phyloP scores from a whole-genome alignment of 2,113 vertebrate genomes.

The Lampris megalopsis region DNA sequence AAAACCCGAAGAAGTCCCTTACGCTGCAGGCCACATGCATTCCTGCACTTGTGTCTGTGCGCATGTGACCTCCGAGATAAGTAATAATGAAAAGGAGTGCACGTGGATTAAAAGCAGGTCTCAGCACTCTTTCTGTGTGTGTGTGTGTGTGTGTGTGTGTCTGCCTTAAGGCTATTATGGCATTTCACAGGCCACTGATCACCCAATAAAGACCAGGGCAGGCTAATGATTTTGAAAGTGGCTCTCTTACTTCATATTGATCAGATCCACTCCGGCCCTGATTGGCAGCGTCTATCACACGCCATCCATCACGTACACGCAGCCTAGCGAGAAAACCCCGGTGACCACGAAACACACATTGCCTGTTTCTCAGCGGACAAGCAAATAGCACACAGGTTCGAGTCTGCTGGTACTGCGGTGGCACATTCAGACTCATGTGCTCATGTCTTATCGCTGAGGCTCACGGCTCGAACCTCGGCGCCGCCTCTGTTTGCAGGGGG shows the following conservation, averaged over 20 bases:
- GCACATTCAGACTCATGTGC: too few relatives aligned
- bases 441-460: too few relatives aligned
- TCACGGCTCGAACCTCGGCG: too few relatives aligned
- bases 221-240: constrained; percentile 56
- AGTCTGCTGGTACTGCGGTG: neutral
- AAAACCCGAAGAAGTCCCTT: too few relatives aligned
- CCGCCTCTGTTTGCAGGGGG: too few relatives aligned
- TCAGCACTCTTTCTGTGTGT: constrained; percentile 9
- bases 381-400: constrained; percentile 4
- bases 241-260: constrained; percentile 64
- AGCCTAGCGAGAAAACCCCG: constrained; percentile 21
- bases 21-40: constrained; percentile 9
- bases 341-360: constrained; percentile 20
- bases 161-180: constrained; percentile 43
- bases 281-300: constrained; percentile 57
- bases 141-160: neutral
- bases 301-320: constrained; percentile 5
- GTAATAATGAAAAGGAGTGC: constrained; percentile 39
- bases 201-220: constrained; percentile 57
- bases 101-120: constrained; percentile 24
- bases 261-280: constrained; percentile 53
- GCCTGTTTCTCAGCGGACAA: neutral
- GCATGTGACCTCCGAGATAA: constrained; percentile 40
- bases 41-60: constrained; percentile 15
- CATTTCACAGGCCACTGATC: constrained; percentile 67